Evolutionary conservation across 2,113 vertebrate species (phyloP).

Genomic region (Paedocypris sp.): DNA sequence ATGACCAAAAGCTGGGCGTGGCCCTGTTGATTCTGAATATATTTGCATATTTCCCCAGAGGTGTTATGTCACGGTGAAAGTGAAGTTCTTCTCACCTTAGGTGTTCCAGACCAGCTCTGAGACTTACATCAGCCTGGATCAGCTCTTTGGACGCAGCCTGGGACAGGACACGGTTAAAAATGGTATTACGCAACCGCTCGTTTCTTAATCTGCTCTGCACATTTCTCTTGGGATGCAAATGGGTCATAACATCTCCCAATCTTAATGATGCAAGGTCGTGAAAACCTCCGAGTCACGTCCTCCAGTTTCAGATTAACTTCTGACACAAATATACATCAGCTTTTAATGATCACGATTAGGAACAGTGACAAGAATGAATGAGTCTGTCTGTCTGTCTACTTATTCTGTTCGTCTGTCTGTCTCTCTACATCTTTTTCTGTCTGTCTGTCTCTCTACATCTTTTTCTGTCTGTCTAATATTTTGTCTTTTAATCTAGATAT

Average conservation of each 20-base stretch:
- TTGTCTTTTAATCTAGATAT: no score
- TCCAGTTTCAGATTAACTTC: constrained; percentile 33
- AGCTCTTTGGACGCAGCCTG: constrained; percentile 83
- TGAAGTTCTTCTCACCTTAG: constrained; percentile 52
- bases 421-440: no score
- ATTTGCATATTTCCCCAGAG: no score
- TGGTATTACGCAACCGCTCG: constrained; percentile 49
- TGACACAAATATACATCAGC: constrained; percentile 3
- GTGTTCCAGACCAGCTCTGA: constrained; percentile 79
- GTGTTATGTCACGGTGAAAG: no score
- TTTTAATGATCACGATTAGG: no score
- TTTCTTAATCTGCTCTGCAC: not conserved
- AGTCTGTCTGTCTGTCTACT: no score
- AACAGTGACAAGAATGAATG: no score
- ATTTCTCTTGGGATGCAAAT: not conserved
- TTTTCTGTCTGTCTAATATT: no score
- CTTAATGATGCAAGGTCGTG: constrained; percentile 27
- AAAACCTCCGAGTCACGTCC: constrained; percentile 27
- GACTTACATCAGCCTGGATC: constrained; percentile 77
- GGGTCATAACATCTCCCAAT: constrained; percentile 32
- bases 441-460: no score
- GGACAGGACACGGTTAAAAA: constrained; percentile 86
- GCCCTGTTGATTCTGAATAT: no score
- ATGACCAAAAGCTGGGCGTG: no score
- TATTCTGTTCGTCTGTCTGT: no score